Conservation (phyloP, 1,140 invertebrate genomes). For the Aphaenogaster rudis region DNA sequence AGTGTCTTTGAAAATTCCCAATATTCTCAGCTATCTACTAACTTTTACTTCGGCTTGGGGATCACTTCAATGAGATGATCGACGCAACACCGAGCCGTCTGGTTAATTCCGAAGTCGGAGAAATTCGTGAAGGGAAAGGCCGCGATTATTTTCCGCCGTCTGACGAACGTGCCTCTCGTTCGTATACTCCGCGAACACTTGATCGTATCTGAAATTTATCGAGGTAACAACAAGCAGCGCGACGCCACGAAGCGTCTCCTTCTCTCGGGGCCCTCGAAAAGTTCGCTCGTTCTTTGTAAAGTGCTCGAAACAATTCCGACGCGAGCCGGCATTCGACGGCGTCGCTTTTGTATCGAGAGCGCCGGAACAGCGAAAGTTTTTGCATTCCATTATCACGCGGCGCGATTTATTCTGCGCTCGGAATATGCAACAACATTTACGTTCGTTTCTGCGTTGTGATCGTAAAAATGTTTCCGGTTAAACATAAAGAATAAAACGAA, state of each 20-base stretch:
- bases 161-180: constrained; percentile 27
- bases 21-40: constrained; percentile 11
- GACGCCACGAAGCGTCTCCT: constrained; percentile 28
- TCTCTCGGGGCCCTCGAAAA: constrained; percentile 61
- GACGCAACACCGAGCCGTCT: not conserved
- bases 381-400: constrained; percentile 57
- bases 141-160: not conserved
- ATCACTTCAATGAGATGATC: not conserved
- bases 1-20: constrained; percentile 6
- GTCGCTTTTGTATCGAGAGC: constrained; percentile 47
- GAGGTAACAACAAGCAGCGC: constrained; percentile 59
- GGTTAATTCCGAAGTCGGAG: constrained; percentile 9
- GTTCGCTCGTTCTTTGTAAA: constrained; percentile 62
- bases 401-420: constrained; percentile 48
- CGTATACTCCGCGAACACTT: constrained; percentile 15
- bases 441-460: not conserved
- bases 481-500: not conserved
- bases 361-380: constrained; percentile 56
- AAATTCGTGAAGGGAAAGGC: constrained; percentile 11
- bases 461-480: not conserved
- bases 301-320: constrained; percentile 67
- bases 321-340: constrained; percentile 34
- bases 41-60: constrained; percentile 18
- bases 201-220: constrained; percentile 63
- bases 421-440: constrained; percentile 53